These are phyloP conservation scores for Hylaeus anthracinus DNA, from an alignment of 1,140 invertebrate genomes.

Conservation along the genomic window DNA sequence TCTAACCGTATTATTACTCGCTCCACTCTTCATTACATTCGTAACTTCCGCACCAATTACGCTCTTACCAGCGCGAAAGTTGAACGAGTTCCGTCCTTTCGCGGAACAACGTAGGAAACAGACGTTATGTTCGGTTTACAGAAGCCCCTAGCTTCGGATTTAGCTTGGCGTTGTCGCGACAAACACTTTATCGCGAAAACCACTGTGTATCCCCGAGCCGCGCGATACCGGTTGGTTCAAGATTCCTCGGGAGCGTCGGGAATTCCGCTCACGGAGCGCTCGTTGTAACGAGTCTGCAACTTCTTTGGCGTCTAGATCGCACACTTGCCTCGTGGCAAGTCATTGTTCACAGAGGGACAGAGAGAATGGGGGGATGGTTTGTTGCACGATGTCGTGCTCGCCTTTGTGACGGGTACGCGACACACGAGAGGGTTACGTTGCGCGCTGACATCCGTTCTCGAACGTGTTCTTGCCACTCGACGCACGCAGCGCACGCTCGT, in stretches of 20 bases:
- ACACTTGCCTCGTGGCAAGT: background rate
- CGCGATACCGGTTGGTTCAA: background rate
- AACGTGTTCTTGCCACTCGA: conserved; percentile 17
- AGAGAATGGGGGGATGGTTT: background rate
- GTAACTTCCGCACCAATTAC: too few species aligned
- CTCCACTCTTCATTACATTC: too few species aligned
- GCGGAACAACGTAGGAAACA: too few species aligned
- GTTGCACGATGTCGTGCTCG: background rate
- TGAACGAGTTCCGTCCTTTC: too few species aligned
- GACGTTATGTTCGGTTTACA: too few species aligned
- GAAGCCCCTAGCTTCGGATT: too few species aligned
- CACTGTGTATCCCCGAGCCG: too few species aligned
- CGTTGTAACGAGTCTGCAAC: conserved; percentile 16
- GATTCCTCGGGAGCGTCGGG: background rate
- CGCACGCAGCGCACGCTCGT: background rate
- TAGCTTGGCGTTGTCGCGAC: too few species aligned
- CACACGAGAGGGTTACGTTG: background rate
- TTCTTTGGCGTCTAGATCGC: conserved; percentile 6
- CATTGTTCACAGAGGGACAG: background rate
- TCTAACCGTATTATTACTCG: too few species aligned
- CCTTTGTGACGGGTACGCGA: conserved; percentile 4
- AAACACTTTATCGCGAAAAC: too few species aligned
- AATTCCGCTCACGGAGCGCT: conserved; percentile 4
- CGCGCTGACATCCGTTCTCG: conserved; percentile 2
- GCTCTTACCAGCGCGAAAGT: too few species aligned